Conservation (phyloP, 2,797 vertebrate genomes). For the Onychomys torridus region DNA sequence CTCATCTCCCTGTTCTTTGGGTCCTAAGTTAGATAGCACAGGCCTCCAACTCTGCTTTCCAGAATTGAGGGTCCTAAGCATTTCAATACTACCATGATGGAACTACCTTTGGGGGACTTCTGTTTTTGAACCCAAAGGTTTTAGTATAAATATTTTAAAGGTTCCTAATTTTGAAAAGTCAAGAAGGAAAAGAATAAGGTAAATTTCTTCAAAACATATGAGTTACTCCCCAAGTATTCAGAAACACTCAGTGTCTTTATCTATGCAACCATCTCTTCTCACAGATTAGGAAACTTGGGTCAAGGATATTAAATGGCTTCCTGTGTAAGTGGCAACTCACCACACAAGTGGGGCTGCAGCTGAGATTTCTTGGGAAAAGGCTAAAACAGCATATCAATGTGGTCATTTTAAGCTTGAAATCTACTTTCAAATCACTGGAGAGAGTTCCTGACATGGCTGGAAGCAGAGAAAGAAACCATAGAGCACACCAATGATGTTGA, state of each 20-base stretch:
- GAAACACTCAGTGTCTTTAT: not conserved
- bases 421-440: conserved; percentile 39
- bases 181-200: conserved; percentile 36
- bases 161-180: conserved; percentile 59
- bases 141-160: not conserved
- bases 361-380: conserved; percentile 28
- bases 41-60: not conserved
- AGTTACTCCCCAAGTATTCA: not conserved
- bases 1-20: not conserved
- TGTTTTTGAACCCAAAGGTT: not conserved
- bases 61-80: not conserved
- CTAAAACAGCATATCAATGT: not conserved
- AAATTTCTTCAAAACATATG: not conserved
- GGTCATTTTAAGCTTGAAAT: conserved; percentile 46
- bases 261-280: not conserved
- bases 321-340: conserved; percentile 18
- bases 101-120: conserved; percentile 9
- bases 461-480: conserved; percentile 20
- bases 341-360: not conserved
- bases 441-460: conserved; percentile 2
- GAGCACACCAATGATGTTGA: not conserved
- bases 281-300: not conserved
- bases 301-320: not conserved
- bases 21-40: not conserved
- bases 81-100: conserved; percentile 15